Base-by-base conservation (phyloP, 2,113 vertebrate genomes). In the Nyctereutes procyonoides region DNA sequence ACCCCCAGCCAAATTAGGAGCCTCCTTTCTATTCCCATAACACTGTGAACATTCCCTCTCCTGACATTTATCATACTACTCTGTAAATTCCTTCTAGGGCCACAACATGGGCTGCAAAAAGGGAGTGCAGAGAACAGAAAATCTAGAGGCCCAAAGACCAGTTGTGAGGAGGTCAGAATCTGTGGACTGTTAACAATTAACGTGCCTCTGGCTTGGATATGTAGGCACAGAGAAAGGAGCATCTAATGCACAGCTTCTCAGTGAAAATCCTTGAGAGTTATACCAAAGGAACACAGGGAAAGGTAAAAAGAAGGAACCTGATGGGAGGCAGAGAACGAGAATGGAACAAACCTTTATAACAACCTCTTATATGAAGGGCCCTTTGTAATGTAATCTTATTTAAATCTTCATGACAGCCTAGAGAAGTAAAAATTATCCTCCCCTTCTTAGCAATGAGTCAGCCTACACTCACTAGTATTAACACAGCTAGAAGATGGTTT, bases 1-100 rank as follows among this genome's bases (percentile, higher is more conserved):
- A 3, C 15, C 0, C 0, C 24, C 24, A 2, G 30, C 8, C 0
- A 2, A 30, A 67, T 77, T 20, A 77, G n/a, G 26, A 28, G 22
- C 4, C 10, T 48, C 28, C 58, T 81, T 30, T 63, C 17, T 32
- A 17, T 62, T 38, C 13, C 24, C 48, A 5, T 0, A 83, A 28
- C 8, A 73, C 11, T 3, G 14, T 14, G 30, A 9, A 16, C 0
- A 19, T 32, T 80, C 38, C 62, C 26, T 56, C 62, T 74, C 38
- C 82, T 43, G 55, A 32, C 32, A 60, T 38, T 28, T 15, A 22
- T 14, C 8, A 1, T 26, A 38, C 7, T 56, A 9, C 53, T 30
- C 16, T n/a, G 48, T 53, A 32, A 38, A 30, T 32, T 63, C 67
- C 35, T 20, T 16, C 74, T 5, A 24, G 17, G 19, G 4, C 2